Percentiles rank a stretch among this genome's conserved stretches.
These are phyloP conservation scores for Tridacna gigas DNA, from an alignment of 2,888 invertebrate genomes.

Conservation along the genomic window DNA sequence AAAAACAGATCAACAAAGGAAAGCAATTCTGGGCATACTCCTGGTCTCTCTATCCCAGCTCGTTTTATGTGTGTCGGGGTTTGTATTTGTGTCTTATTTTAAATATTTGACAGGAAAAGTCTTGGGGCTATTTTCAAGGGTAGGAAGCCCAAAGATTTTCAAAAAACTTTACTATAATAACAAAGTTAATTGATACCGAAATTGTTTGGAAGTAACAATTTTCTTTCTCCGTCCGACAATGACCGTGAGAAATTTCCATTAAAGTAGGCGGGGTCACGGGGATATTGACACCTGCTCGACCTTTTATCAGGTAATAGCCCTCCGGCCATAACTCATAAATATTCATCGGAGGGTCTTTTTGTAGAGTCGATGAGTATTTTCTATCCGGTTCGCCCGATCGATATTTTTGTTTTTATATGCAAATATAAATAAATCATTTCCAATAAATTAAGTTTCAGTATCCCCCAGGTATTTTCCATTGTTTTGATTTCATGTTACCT, in stretches of 20 bases:
- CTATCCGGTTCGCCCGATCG: conserved; percentile 3
- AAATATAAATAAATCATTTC: conserved; percentile 29
- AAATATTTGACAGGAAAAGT: conserved; percentile 28
- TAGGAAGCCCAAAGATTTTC: conserved; percentile 6
- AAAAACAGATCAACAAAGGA: too few species aligned
- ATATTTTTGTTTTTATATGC: conserved; percentile 31
- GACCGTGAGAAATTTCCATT: conserved; percentile 39
- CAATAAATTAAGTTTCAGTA: conserved; percentile 19
- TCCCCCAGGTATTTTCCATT: neutral
- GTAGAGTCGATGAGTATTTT: neutral
- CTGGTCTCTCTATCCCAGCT: too few species aligned
- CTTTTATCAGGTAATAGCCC: conserved; percentile 14
- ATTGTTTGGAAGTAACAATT: conserved; percentile 21
- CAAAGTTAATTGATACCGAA: conserved; percentile 34
- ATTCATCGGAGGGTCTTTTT: conserved; percentile 12
- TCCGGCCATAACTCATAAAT: conserved; percentile 15
- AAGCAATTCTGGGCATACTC: too few species aligned
- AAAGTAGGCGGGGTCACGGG: conserved; percentile 27
- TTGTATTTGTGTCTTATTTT: conserved; percentile 19
- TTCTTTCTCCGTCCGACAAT: conserved; percentile 21
- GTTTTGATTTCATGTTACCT: neutral
- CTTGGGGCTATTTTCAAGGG: conserved; percentile 26
- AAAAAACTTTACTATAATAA: conserved; percentile 23
- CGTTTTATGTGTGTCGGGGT: too few species aligned
- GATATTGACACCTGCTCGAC: conserved; percentile 40